These are phyloP conservation scores for Adelphocoris suturalis DNA, from an alignment of 2,888 invertebrate species.

Conservation along the genomic window DNA sequence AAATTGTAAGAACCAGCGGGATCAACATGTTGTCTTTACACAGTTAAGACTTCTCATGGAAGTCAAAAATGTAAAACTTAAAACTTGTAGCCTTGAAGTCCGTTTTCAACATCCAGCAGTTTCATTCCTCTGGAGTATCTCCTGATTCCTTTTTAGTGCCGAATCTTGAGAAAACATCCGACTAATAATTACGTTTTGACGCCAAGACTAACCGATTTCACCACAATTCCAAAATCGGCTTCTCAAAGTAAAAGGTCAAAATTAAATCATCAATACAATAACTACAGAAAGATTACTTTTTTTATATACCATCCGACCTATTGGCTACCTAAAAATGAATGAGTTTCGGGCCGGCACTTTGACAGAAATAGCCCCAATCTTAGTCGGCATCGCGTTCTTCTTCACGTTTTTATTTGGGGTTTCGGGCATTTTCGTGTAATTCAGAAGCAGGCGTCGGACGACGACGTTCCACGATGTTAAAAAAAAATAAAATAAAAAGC, in stretches of 20 bases:
- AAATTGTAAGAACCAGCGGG: too few relatives aligned
- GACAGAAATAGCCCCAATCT: not conserved
- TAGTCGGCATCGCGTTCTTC: not conserved
- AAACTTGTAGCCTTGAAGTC: too few relatives aligned
- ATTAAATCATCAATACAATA: not conserved
- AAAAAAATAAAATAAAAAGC: not conserved
- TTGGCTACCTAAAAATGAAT: not conserved
- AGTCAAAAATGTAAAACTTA: too few relatives aligned
- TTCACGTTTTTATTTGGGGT: not conserved
- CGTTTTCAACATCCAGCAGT: too few relatives aligned
- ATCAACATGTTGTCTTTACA: too few relatives aligned
- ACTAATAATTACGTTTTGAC: not conserved
- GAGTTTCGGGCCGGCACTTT: not conserved
- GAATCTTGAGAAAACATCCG: not conserved
- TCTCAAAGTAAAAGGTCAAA: not conserved
- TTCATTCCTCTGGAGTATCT: too few relatives aligned
- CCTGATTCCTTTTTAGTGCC: too few relatives aligned
- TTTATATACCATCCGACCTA: not conserved
- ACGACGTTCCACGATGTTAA: not conserved
- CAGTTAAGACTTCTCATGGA: too few relatives aligned
- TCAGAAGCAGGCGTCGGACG: constrained; percentile 22
- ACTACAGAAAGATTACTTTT: not conserved
- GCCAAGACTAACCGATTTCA: not conserved
- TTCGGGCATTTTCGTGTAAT: not conserved
- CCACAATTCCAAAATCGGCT: not conserved